phyloP scores from a whole-genome alignment of 2,888 invertebrate species.

The Philaethria dido region DNA sequence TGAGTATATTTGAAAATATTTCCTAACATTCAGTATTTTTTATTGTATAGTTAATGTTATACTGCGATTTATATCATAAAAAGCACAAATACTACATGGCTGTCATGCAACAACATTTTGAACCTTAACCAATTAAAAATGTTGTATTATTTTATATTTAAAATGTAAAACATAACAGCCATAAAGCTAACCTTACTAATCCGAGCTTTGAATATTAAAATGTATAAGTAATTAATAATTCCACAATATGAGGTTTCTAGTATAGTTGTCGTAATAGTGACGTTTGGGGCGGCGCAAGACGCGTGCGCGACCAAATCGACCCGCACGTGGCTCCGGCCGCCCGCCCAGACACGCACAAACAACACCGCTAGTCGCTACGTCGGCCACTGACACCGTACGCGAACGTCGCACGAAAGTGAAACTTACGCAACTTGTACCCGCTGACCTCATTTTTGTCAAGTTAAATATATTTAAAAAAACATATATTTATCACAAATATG shows the following conservation, averaged over 20 bases:
- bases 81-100: background rate
- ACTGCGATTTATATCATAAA: background rate
- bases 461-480: background rate
- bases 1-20: too few relatives aligned
- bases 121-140: background rate
- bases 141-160: background rate
- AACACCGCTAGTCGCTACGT: conserved; percentile 37
- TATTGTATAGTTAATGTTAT: too few relatives aligned
- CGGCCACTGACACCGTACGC: conserved; percentile 46
- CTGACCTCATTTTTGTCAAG: conserved; percentile 6
- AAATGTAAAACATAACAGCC: background rate
- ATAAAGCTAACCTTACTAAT: background rate
- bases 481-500: background rate
- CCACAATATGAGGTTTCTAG: conserved; percentile 36
- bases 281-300: conserved; percentile 57
- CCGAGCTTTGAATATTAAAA: background rate
- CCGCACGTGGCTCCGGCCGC: conserved; percentile 63
- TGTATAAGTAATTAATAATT: conserved; percentile 39
- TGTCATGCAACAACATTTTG: background rate
- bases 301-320: conserved; percentile 74
- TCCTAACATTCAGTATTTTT: too few relatives aligned
- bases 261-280: conserved; percentile 49
- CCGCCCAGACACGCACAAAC: conserved; percentile 50
- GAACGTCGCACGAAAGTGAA: conserved; percentile 24
- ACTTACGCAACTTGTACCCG: conserved; percentile 29